phyloP scores from a whole-genome alignment of 2,888 invertebrate genomes.

The Xylota sylvarum region DNA sequence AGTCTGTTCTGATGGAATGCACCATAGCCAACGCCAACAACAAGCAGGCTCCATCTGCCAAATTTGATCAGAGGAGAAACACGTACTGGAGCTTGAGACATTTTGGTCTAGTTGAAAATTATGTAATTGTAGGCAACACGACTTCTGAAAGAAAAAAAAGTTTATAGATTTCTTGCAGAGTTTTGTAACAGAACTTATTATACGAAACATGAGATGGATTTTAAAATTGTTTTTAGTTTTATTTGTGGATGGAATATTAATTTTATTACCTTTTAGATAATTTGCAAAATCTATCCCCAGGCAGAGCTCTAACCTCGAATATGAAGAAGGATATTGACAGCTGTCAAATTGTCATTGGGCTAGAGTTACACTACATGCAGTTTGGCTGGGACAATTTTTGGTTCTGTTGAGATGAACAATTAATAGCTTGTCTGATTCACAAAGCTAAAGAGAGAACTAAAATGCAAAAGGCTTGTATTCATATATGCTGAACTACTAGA shows the following conservation, averaged over 20 bases:
- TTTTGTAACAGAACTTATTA: background rate
- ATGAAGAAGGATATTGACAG: constrained; percentile 57
- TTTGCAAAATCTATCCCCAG: constrained; percentile 35
- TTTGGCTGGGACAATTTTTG: constrained; percentile 20
- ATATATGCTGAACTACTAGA: too few relatives aligned
- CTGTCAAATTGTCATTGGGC: constrained; percentile 47
- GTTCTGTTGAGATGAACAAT: constrained; percentile 23
- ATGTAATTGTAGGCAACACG: constrained; percentile 64
- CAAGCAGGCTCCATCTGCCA: constrained; percentile 92
- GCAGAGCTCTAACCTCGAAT: constrained; percentile 69
- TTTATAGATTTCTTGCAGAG: background rate
- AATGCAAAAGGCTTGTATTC: too few relatives aligned
- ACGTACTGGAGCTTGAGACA: constrained; percentile 88
- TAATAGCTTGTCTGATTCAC: too few relatives aligned
- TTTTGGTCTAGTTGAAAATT: constrained; percentile 72
- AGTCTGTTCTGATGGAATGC: constrained; percentile 89
- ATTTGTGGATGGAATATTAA: background rate
- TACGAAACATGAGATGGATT: background rate
- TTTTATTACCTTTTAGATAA: constrained; percentile 42
- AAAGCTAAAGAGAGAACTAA: too few relatives aligned
- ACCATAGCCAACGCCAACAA: constrained; percentile 91
- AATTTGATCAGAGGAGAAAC: constrained; percentile 94
- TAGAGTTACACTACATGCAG: background rate
- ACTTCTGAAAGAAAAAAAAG: constrained; percentile 44
- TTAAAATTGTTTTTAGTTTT: background rate